Evolutionary conservation across 2,888 invertebrate species (phyloP).

Genomic region (Drosophila nr. fundita): DNA sequence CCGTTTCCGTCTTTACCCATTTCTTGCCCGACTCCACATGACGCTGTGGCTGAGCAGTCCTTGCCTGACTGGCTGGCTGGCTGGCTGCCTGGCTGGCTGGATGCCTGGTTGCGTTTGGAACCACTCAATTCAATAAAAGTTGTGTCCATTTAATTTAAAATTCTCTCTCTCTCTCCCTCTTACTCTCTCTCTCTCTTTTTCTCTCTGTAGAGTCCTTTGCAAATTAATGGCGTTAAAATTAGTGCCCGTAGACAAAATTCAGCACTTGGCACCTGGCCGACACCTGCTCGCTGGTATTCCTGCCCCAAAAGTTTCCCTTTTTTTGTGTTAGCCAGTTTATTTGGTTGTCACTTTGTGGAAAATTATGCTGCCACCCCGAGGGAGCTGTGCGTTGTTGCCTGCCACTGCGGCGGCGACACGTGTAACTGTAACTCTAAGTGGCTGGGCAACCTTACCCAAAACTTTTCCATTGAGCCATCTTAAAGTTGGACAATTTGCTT

Average conservation of each 20-base stretch:
- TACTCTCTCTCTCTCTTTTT: not conserved
- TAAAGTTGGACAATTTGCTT: slow-evolving; percentile 45
- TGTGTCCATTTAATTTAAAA: slow-evolving; percentile 82
- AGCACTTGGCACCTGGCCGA: slow-evolving; percentile 24
- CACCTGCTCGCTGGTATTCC: slow-evolving; percentile 13
- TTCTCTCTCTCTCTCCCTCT: slow-evolving; percentile 44
- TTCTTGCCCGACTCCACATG: slow-evolving; percentile 35
- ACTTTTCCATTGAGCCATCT: slow-evolving; percentile 50
- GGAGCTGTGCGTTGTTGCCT: slow-evolving; percentile 15
- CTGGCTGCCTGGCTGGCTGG: not conserved
- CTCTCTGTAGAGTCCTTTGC: slow-evolving; percentile 25
- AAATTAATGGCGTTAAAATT: slow-evolving; percentile 78
- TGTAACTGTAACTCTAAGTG: slow-evolving; percentile 65
- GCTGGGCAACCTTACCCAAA: slow-evolving; percentile 32
- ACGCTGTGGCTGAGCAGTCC: slow-evolving; percentile 22
- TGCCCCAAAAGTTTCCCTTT: slow-evolving; percentile 55
- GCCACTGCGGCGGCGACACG: slow-evolving; percentile 56
- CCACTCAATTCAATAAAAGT: slow-evolving; percentile 79
- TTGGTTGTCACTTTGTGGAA: slow-evolving; percentile 75
- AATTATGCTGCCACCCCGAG: slow-evolving; percentile 60
- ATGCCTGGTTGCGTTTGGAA: slow-evolving; percentile 9
- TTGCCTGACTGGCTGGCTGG: slow-evolving; percentile 12
- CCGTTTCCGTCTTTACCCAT: slow-evolving; percentile 60
- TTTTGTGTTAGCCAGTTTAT: slow-evolving; percentile 53
- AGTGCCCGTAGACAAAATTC: slow-evolving; percentile 60